phyloP scores from a whole-genome alignment of 1,140 invertebrate species.

The Zaprionus kolodkinae region DNA sequence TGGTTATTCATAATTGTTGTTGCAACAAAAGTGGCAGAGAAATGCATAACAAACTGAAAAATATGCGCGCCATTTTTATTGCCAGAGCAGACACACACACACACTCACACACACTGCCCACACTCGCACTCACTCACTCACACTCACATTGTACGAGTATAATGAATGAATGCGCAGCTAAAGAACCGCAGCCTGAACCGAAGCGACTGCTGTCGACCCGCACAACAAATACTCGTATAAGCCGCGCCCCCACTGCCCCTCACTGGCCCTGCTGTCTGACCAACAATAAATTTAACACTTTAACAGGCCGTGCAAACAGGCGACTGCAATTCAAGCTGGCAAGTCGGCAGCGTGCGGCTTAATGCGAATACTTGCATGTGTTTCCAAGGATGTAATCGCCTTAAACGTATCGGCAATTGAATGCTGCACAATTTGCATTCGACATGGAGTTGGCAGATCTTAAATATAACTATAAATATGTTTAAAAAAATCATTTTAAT shows the following conservation, averaged over 20 bases:
- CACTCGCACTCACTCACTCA: conserved; percentile 7
- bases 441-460: background rate
- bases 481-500: background rate
- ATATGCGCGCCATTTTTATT: conserved; percentile 80
- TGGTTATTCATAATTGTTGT: conserved; percentile 81
- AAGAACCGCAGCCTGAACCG: conserved; percentile 76
- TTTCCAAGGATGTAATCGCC: conserved; percentile 35
- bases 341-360: background rate
- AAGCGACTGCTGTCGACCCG: conserved; percentile 50
- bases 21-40: conserved; percentile 72
- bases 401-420: conserved; percentile 21
- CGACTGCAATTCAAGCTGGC: conserved; percentile 35
- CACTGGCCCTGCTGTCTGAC: conserved; percentile 24
- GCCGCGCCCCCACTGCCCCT: conserved; percentile 34
- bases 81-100: conserved; percentile 67
- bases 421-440: background rate
- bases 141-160: conserved; percentile 51
- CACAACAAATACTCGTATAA: conserved; percentile 78
- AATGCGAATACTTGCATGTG: conserved; percentile 29
- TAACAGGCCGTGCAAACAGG: conserved; percentile 65
- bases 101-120: background rate
- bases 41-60: conserved; percentile 82
- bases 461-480: background rate
- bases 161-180: conserved; percentile 77
- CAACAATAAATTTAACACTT: conserved; percentile 81